Conservation (phyloP, 2,113 vertebrate species). For the Vombatus ursinus region DNA sequence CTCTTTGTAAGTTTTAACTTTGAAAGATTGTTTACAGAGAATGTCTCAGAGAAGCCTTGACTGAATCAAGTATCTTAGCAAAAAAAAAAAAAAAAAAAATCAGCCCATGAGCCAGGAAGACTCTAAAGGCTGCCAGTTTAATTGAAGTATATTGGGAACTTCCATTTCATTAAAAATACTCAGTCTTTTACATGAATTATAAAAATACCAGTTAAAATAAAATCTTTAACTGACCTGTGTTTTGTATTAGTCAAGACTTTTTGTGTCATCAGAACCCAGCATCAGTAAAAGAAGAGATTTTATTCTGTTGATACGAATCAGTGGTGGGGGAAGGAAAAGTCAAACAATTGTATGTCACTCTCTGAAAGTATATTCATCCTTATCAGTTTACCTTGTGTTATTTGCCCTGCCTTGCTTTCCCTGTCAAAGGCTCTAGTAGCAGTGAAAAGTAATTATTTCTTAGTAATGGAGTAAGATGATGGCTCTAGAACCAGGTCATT, state of each 20-base stretch:
- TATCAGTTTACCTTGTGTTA: conserved; percentile 12
- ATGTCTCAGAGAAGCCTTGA: conserved; percentile 36
- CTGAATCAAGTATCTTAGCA: conserved; percentile 25
- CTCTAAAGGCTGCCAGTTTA: conserved; percentile 27
- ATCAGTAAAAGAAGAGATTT: conserved; percentile 7
- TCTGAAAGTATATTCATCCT: conserved; percentile 43
- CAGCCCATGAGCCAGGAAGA: conserved; percentile 5
- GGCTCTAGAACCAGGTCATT: conserved; percentile 30
- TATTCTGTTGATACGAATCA: conserved; percentile 39
- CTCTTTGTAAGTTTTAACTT: conserved; percentile 63
- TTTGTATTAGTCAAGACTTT: conserved; percentile 7
- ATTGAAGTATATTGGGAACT: not conserved
- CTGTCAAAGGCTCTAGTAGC: conserved; percentile 52
- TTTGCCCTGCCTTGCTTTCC: conserved; percentile 13
- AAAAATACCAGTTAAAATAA: not conserved
- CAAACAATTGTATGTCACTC: conserved; percentile 2
- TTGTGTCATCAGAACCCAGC: not conserved
- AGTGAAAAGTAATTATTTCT: conserved; percentile 65
- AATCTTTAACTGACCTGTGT: not conserved
- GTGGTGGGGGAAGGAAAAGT: not conserved
- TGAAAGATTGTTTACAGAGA: conserved; percentile 66
- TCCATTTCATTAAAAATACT: conserved; percentile 47
- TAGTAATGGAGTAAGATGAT: not conserved
- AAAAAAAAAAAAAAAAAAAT: not conserved
- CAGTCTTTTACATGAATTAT: not conserved